These are phyloP conservation scores for Melanocharis versteri DNA, from an alignment of 2,113 vertebrate species.

Conservation along the genomic window DNA sequence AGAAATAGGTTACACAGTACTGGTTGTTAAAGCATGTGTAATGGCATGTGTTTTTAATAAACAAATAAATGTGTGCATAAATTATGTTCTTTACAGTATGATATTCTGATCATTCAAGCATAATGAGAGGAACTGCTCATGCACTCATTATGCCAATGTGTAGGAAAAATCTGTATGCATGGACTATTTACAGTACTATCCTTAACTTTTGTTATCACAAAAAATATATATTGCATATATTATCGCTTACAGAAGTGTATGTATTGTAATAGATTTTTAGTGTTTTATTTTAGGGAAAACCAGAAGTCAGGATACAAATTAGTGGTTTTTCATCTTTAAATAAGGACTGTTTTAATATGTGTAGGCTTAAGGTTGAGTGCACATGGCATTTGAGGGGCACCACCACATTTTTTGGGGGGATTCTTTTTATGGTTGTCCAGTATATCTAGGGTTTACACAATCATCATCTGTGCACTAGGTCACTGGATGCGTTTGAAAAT, in stretches of 20 bases:
- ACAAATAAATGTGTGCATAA: neutral
- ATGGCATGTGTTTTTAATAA: neutral
- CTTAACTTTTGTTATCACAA: neutral
- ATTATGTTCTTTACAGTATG: neutral
- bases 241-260: neutral
- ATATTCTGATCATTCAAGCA: neutral
- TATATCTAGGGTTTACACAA: constrained; percentile 22
- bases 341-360: neutral
- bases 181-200: neutral
- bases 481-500: neutral
- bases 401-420: neutral
- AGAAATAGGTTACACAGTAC: neutral
- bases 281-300: constrained; percentile 14
- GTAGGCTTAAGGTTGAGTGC: neutral
- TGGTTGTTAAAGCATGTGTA: neutral
- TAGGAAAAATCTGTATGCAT: neutral
- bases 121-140: neutral
- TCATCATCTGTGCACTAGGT: neutral
- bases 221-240: neutral
- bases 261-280: neutral
- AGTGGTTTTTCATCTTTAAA: constrained; percentile 8
- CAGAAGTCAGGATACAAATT: constrained; percentile 20
- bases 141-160: neutral
- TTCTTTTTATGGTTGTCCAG: neutral
- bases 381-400: neutral